Evolutionary conservation across 2,888 invertebrate species (phyloP).

Genomic region (Camponotus fellah): DNA sequence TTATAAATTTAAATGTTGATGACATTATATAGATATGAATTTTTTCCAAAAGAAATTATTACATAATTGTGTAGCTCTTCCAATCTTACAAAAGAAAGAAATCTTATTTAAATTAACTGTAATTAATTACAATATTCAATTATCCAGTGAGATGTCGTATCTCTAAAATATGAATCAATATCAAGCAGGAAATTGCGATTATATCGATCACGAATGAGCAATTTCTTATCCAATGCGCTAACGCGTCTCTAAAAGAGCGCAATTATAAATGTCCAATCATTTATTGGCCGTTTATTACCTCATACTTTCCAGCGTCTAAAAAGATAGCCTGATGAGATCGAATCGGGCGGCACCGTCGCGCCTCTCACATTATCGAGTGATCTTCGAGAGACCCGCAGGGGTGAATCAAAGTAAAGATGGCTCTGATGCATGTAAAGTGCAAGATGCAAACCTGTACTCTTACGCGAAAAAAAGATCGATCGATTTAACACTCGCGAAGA

Average conservation of each 20-base stretch:
- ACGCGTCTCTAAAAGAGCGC: background rate
- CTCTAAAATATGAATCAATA: constrained; percentile 17
- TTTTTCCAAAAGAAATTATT: background rate
- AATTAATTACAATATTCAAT: constrained; percentile 15
- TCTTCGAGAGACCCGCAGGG: constrained; percentile 51
- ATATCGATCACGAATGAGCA: background rate
- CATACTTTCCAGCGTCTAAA: constrained; percentile 32
- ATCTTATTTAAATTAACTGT: background rate
- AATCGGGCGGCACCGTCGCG: constrained; percentile 50
- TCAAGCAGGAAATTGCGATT: constrained; percentile 3
- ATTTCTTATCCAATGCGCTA: background rate
- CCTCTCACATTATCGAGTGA: constrained; percentile 59
- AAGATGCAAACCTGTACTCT: constrained; percentile 65
- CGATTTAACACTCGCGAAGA: constrained; percentile 48
- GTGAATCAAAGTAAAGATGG: constrained; percentile 59
- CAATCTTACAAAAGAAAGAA: background rate
- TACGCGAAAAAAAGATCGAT: constrained; percentile 48
- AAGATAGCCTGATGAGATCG: constrained; percentile 15
- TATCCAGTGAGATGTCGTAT: background rate
- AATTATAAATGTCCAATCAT: constrained; percentile 43
- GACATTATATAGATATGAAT: background rate
- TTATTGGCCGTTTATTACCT: constrained; percentile 10
- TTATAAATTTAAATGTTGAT: background rate
- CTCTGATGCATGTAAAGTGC: constrained; percentile 67
- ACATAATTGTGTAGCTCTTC: background rate